Percentiles rank a stretch among this genome's conserved stretches.
These are phyloP conservation scores for Callorhinus ursinus DNA, from an alignment of 2,113 vertebrate species.

Conservation along the genomic window DNA sequence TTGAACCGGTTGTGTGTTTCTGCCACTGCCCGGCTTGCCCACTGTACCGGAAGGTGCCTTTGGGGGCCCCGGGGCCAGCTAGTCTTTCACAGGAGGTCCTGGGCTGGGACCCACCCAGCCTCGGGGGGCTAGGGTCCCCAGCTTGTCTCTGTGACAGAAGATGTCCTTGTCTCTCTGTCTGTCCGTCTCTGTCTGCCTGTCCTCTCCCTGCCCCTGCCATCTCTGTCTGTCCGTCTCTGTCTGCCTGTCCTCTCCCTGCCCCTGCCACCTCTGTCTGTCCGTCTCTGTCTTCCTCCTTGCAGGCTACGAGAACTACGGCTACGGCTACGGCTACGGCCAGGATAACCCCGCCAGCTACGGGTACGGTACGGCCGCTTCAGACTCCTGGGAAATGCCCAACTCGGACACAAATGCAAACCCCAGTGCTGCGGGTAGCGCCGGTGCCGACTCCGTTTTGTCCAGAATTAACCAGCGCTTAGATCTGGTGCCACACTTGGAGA, in stretches of 20 bases:
- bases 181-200: not conserved
- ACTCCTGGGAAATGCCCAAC: slow-evolving; percentile 84
- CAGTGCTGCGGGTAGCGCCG: slow-evolving; percentile 80
- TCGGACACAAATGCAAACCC: slow-evolving; percentile 81
- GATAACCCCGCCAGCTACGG: slow-evolving; percentile 83
- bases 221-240: slow-evolving; percentile 33
- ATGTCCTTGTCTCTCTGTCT: not conserved
- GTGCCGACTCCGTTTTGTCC: slow-evolving; percentile 89
- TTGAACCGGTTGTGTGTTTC: not conserved
- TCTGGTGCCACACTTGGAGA: slow-evolving; percentile 87
- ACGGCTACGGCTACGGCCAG: slow-evolving; percentile 86
- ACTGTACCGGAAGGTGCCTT: not conserved
- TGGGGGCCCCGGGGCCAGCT: not conserved
- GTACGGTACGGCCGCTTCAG: slow-evolving; percentile 83
- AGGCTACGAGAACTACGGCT: slow-evolving; percentile 86
- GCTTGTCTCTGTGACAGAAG: not conserved
- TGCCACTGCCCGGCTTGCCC: not conserved
- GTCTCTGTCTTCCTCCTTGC: slow-evolving; percentile 52
- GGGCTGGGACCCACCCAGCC: not conserved
- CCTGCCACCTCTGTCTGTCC: not conserved
- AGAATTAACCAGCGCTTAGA: slow-evolving; percentile 95
- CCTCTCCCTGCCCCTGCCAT: not conserved
- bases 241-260: not conserved
- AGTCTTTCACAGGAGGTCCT: not conserved
- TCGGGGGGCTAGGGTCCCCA: not conserved